Conservation (phyloP, 2,888 invertebrate genomes). For the Acanthopleura granulata region DNA sequence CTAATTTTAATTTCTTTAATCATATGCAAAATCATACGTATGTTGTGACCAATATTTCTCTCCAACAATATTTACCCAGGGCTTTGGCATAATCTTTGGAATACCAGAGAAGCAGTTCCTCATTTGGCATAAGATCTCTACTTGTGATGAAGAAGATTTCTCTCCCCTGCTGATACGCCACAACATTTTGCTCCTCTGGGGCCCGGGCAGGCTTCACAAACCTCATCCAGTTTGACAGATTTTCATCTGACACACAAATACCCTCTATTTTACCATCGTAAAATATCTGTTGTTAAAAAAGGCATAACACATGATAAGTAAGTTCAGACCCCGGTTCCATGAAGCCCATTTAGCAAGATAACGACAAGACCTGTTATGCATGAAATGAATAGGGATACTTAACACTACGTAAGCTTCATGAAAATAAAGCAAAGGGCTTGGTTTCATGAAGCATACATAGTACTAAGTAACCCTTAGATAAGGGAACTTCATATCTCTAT, state of each 20-base stretch:
- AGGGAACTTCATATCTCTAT: no score
- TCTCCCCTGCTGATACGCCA: constrained; percentile 75
- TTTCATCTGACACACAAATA: constrained; percentile 51
- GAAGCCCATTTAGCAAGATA: no score
- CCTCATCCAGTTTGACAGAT: constrained; percentile 82
- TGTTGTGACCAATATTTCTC: neutral
- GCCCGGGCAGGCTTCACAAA: constrained; percentile 78
- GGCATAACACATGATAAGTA: no score
- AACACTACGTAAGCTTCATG: no score
- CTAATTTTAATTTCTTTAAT: no score
- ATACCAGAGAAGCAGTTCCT: constrained; percentile 81
- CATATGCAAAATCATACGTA: no score
- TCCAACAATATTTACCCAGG: constrained; percentile 37
- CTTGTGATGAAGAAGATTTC: constrained; percentile 57
- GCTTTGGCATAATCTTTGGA: constrained; percentile 76
- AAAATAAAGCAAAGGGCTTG: no score
- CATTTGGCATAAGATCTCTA: constrained; percentile 75
- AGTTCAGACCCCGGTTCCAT: no score
- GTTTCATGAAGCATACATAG: no score
- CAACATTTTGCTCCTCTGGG: constrained; percentile 78
- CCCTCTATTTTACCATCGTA: constrained; percentile 28
- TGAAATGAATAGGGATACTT: no score
- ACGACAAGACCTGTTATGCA: no score
- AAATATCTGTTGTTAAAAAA: constrained; percentile 33
- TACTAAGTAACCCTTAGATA: no score